These are phyloP conservation scores for Anodontia alba DNA, from an alignment of 2,888 invertebrate species.

Conservation along the genomic window DNA sequence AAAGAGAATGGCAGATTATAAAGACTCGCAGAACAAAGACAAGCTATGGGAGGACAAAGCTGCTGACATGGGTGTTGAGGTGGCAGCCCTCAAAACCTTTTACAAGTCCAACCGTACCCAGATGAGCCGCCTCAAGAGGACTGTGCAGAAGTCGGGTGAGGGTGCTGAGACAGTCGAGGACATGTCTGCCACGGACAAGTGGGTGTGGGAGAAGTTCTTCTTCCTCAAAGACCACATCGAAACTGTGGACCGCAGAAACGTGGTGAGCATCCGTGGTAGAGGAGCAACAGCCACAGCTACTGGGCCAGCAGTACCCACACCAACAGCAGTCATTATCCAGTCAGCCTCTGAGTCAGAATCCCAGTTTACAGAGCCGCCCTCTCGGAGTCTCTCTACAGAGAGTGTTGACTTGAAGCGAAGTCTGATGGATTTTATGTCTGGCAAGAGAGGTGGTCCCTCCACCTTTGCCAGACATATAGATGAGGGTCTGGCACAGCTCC, in stretches of 20 bases:
- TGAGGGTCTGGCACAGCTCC: conserved; percentile 36
- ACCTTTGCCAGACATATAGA: conserved; percentile 50
- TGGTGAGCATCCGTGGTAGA: conserved; percentile 21
- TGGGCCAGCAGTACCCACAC: conserved; percentile 21
- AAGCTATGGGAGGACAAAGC: conserved; percentile 26
- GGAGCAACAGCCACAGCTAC: conserved; percentile 17
- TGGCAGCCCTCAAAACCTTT: conserved; percentile 42
- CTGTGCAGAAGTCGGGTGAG: conserved; percentile 39
- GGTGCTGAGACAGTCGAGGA: conserved; percentile 14
- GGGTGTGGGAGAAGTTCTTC: conserved; percentile 44
- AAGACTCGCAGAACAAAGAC: conserved; percentile 36
- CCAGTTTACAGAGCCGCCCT: conserved; percentile 18
- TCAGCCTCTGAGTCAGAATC: conserved; percentile 13
- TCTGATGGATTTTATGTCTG: conserved; percentile 48
- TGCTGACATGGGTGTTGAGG: conserved; percentile 31
- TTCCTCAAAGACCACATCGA: conserved; percentile 43
- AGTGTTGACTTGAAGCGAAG: conserved; percentile 14
- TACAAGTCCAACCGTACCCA: conserved; percentile 43
- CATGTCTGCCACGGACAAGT: conserved; percentile 38
- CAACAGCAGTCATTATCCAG: conserved; percentile 22
- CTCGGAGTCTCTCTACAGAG: no score
- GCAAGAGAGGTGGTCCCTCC: conserved; percentile 45
- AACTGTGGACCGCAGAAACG: conserved; percentile 36
- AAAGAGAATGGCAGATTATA: conserved; percentile 38
- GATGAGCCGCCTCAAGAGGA: conserved; percentile 41